Evolutionary conservation across 2,888 invertebrate genomes (phyloP).

Genomic region (Limnephilus auricula): DNA sequence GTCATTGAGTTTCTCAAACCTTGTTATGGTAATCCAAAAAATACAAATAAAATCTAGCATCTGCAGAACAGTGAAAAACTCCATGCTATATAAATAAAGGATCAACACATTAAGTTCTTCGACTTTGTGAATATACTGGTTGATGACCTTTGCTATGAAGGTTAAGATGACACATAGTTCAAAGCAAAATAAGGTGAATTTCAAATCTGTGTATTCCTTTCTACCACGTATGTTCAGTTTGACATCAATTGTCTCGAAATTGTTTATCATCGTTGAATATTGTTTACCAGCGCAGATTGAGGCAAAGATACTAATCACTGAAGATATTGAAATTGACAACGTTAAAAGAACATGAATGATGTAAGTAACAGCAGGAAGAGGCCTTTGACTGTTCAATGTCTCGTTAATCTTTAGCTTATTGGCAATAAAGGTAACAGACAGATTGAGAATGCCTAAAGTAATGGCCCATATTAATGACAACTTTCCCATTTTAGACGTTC

Average conservation of each 20-base stretch:
- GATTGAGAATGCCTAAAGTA: conserved; percentile 14
- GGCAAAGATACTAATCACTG: conserved; percentile 29
- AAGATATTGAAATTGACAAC: conserved; percentile 36
- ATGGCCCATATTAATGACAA: neutral
- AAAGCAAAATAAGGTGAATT: conserved; percentile 29
- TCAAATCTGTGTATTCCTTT: neutral
- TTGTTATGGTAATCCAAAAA: conserved; percentile 46
- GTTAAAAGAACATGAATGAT: conserved; percentile 46
- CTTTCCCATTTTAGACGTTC: conserved; percentile 13
- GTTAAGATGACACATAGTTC: conserved; percentile 5
- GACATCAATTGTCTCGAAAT: conserved; percentile 37
- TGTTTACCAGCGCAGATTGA: conserved; percentile 45
- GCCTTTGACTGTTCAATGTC: conserved; percentile 14
- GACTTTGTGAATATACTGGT: neutral
- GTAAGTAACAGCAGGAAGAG: conserved; percentile 28
- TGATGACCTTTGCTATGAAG: neutral
- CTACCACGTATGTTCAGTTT: conserved; percentile 17
- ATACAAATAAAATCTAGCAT: conserved; percentile 44
- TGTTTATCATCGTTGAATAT: conserved; percentile 47
- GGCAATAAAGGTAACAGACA: neutral
- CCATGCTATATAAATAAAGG: conserved; percentile 3
- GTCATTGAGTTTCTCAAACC: conserved; percentile 20
- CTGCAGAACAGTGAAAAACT: conserved; percentile 20
- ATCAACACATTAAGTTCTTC: neutral
- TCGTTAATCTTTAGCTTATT: neutral